Base-by-base conservation (phyloP, 2,113 vertebrate species). In the Sinocyclocheilus anophthalmus region DNA sequence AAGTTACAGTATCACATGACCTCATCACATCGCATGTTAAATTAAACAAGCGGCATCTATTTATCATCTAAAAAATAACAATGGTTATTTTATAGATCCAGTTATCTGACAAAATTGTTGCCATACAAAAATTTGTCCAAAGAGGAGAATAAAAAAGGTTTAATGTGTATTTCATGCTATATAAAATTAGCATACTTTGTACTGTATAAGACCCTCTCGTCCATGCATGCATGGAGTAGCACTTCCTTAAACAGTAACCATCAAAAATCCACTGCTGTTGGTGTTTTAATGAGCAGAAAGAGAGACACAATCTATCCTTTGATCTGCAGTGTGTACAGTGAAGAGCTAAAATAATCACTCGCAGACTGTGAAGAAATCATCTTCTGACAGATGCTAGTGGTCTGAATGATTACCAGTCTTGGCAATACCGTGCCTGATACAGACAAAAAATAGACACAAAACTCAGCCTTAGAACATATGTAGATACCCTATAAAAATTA, bases 231-330 rank as follows among this genome's bases (percentile, higher is more conserved):
- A 11, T 24, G 73, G 73, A 76, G 73, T 76, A n/a, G n/a, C n/a
- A n/a, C n/a, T n/a, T n/a, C n/a, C n/a, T n/a, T n/a, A n/a, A n/a
- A n/a, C n/a, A n/a, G n/a, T n/a, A n/a, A n/a, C n/a, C n/a, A n/a
- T n/a, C n/a, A n/a, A n/a, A n/a, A 73, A 81, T 86, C 78, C 2
- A 63, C 85, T 86, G 85, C 85, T 81, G 78, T 72, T 75, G 78
- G 55, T n/a, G n/a, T n/a, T n/a, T n/a, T n/a, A n/a, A n/a, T 50
- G 45, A 50, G 45, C 77, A 13, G 22, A 85, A 83, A 86, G 85
- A n/a, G n/a, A n/a, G n/a, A n/a, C 85, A 86, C 85, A 86, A 83
- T 69, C 16, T 37, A n/a, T 37, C 26, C 53, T 33, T 18, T 45
- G 24, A 30, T 26, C 39, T 39, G 39, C 39, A 39, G 39, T n/a